A percentile compares a stretch with the other conserved stretches of the same genome.
phyloP scores from a whole-genome alignment of 2,113 vertebrate species.

The Vombatus ursinus region DNA sequence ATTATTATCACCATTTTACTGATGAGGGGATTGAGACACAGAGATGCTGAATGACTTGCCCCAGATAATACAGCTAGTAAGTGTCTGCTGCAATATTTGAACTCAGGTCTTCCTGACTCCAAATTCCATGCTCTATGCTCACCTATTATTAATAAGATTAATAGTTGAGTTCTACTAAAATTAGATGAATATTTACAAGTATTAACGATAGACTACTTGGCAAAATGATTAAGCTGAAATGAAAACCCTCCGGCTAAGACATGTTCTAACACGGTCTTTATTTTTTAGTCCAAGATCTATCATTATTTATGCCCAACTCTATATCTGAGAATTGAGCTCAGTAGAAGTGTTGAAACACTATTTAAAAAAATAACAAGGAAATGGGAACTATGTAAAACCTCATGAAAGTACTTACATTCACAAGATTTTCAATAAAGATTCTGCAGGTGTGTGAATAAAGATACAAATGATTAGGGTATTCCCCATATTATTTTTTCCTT shows the following conservation, averaged over 20 bases:
- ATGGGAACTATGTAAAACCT: background rate
- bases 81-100: background rate
- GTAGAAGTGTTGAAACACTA: background rate
- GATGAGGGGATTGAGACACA: background rate
- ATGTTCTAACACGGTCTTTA: background rate
- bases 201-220: background rate
- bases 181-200: background rate
- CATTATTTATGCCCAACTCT: background rate
- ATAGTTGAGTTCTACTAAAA: background rate
- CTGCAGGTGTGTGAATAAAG: slow-evolving; percentile 11
- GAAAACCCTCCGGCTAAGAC: background rate
- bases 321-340: background rate
- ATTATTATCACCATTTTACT: background rate
- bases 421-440: background rate
- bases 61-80: background rate
- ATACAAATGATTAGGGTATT: background rate
- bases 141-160: background rate
- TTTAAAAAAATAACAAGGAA: background rate
- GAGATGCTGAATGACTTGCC: background rate
- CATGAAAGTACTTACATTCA: background rate
- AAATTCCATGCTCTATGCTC: background rate
- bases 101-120: background rate
- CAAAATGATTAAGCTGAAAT: background rate
- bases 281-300: background rate
- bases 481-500: slow-evolving; percentile 29